phyloP scores from a whole-genome alignment of 1,140 invertebrate genomes.

The Vanessa tameamea region DNA sequence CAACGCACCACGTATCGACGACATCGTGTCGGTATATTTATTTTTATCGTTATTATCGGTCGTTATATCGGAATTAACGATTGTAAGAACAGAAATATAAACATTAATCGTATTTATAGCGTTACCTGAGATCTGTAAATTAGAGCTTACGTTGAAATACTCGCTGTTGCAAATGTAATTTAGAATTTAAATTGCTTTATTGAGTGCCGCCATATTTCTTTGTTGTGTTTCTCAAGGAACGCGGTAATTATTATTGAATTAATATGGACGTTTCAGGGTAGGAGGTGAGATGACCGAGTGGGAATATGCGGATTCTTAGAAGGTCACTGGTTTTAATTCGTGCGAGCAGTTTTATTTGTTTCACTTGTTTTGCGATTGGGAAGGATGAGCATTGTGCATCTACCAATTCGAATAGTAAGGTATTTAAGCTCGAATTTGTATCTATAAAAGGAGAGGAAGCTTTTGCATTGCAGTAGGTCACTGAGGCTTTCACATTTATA shows the following conservation, averaged over 20 bases:
- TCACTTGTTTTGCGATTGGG: too few relatives aligned
- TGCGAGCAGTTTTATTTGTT: too few relatives aligned
- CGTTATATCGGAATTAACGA: conserved; percentile 75
- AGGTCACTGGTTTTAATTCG: too few relatives aligned
- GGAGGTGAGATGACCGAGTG: too few relatives aligned
- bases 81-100: conserved; percentile 70
- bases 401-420: too few relatives aligned
- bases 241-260: not conserved
- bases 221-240: not conserved
- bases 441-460: too few relatives aligned
- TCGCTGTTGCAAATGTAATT: conserved; percentile 30
- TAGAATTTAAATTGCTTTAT: conserved; percentile 26
- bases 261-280: not conserved
- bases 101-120: conserved; percentile 67
- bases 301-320: too few relatives aligned
- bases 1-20: conserved; percentile 47
- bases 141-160: conserved; percentile 46
- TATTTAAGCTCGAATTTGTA: too few relatives aligned
- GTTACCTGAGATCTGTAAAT: conserved; percentile 58
- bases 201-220: conserved; percentile 6
- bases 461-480: too few relatives aligned
- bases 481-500: too few relatives aligned
- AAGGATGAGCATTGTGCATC: too few relatives aligned
- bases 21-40: conserved; percentile 67
- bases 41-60: conserved; percentile 77